Evolutionary conservation across 2,888 invertebrate genomes (phyloP).

Genomic region (Tigriopus californicus): DNA sequence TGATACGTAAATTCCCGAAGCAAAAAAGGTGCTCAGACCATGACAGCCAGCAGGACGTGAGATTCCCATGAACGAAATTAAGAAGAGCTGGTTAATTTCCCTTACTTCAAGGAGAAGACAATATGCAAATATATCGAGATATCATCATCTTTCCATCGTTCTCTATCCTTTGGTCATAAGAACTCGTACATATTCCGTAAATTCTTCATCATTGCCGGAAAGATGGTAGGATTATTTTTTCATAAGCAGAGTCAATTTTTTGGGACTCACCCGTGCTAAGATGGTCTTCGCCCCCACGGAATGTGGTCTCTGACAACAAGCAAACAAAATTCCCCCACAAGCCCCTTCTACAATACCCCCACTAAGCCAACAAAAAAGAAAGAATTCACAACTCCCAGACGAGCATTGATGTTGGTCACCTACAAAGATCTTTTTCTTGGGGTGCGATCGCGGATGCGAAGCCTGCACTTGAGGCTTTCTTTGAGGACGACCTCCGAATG

Average conservation of each 20-base stretch:
- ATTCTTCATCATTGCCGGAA: no score
- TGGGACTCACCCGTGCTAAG: constrained; percentile 6
- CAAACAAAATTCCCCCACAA: constrained; percentile 56
- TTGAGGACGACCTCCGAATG: neutral
- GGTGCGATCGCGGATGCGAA: neutral
- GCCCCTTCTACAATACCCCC: constrained; percentile 67
- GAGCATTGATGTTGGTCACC: constrained; percentile 35
- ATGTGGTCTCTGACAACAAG: constrained; percentile 54
- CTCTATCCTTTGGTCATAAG: no score
- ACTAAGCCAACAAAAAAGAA: constrained; percentile 75
- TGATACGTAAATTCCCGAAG: no score
- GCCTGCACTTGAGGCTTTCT: neutral
- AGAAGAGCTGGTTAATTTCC: no score
- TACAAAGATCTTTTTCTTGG: constrained; percentile 16
- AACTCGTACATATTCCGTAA: no score
- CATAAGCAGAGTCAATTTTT: neutral
- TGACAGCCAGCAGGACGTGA: no score
- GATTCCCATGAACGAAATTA: no score
- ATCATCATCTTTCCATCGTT: no score
- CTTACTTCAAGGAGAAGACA: no score
- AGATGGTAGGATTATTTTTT: no score
- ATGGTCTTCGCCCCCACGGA: constrained; percentile 13
- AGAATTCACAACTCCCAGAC: constrained; percentile 68
- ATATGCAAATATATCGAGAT: no score
- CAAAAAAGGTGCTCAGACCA: no score